A percentile compares a stretch with the other conserved stretches of the same genome.
Evolutionary conservation across 2,888 invertebrate species (phyloP).

Genomic region (Nomada ruficornis): DNA sequence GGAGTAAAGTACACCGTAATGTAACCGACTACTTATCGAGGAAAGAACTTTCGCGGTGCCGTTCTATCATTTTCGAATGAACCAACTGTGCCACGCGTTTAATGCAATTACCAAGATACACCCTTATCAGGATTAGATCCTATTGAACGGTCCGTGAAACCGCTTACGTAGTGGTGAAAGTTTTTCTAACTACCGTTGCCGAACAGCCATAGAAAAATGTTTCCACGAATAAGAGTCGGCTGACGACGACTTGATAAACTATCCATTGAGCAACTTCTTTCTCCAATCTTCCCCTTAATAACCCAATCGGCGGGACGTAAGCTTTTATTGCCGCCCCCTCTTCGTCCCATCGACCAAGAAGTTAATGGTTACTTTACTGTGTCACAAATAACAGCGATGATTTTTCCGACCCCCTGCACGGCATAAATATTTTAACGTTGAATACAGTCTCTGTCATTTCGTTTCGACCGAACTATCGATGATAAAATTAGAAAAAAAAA

Average conservation of each 20-base stretch:
- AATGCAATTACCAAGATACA: conserved; percentile 19
- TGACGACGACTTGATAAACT: conserved; percentile 50
- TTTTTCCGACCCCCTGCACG: conserved; percentile 4
- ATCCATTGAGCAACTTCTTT: conserved; percentile 40
- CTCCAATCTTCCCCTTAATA: conserved; percentile 34
- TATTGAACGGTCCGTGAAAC: conserved; percentile 12
- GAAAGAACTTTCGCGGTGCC: background rate
- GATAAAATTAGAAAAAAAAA: background rate
- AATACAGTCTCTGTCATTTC: background rate
- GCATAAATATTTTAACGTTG: conserved; percentile 10
- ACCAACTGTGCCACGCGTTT: conserved; percentile 8
- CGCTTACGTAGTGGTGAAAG: conserved; percentile 20
- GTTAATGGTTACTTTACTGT: conserved; percentile 13
- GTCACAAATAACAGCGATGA: conserved; percentile 18
- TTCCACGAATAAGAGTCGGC: conserved; percentile 21
- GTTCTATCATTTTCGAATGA: background rate
- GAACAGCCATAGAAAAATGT: conserved; percentile 5
- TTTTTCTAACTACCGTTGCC: conserved; percentile 19
- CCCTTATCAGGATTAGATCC: conserved; percentile 36
- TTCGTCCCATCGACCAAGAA: conserved; percentile 2
- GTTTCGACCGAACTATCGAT: background rate
- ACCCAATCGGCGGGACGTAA: conserved; percentile 29
- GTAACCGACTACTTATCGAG: background rate
- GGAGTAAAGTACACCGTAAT: background rate
- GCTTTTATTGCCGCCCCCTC: conserved; percentile 25